Base-by-base conservation (phyloP, 1,140 invertebrate species). In the Zaprionus inermis region DNA sequence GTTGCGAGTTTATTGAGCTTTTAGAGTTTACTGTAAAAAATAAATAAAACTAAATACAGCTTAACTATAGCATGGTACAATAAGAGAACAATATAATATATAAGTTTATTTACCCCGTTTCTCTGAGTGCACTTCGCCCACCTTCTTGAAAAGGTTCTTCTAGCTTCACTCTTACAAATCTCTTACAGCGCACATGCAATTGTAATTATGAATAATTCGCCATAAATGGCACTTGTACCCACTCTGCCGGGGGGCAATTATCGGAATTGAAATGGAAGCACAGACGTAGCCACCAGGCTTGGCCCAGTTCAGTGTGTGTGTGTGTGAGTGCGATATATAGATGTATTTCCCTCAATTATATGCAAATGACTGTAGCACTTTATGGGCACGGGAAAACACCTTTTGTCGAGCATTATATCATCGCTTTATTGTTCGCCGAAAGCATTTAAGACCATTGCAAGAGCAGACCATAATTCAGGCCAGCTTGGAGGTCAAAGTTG, bases 191-290 rank as follows among this genome's bases (percentile, higher is more conserved):
- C 81, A 73, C 81, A 73, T 78, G 83, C 82, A 77, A 88, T 79
- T 76, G 79, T 71, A 86, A 86, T 89, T 88, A 88, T 89, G 73
- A 88, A 88, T 88, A 88, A 88, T 88, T 88, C 41, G 70, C 71
- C 77, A 89, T 79, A 88, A 86, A 88, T 86, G 83, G 83, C 83
- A 79, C 79, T 41, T 65, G 36, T 54, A 54, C 38, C 38, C 38
- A 22, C 44, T 20, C 14, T 30, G 56, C 41, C 16, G 28, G 18
- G 54, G 36, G 69, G 84, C 84, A 89, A 88, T 88, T 88, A 88
- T 88, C 66, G 84, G 83, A 89, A 88, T 74, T 74, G 72, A 32
- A 32, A 56, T 34, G 57, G 57, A 12, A 44, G 32, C 18, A 44
- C 6, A 44, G 38, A 41, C 24, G 24, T 28, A 28, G 24, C 51